Conservation (phyloP, 2,888 invertebrate genomes). For the Phytoseiulus persimilis region DNA sequence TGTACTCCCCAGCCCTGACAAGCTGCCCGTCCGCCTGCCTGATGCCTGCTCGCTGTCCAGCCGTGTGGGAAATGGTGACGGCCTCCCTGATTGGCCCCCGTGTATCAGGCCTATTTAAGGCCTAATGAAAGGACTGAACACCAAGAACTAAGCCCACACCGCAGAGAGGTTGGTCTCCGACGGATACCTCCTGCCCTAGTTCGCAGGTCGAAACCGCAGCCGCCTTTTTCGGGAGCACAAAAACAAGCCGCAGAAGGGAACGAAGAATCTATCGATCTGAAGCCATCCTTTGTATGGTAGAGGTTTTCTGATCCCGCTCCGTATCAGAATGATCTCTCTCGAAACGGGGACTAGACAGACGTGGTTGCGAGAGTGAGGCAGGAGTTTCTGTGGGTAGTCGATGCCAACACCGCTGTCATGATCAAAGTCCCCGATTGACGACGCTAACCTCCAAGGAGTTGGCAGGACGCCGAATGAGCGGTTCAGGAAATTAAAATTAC, state of each 20-base stretch:
- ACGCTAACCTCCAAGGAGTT: background rate
- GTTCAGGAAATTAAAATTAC: conserved; percentile 38
- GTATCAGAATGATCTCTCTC: background rate
- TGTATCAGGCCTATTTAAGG: conserved; percentile 36
- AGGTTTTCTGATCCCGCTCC: too few relatives aligned
- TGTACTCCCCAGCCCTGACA: background rate
- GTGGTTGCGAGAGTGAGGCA: too few relatives aligned
- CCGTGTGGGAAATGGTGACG: background rate
- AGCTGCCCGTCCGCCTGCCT: background rate
- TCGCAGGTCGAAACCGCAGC: background rate
- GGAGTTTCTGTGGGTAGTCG: background rate
- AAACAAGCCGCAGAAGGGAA: too few relatives aligned
- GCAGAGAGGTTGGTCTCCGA: background rate
- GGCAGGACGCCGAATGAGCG: conserved; percentile 8
- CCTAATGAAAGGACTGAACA: conserved; percentile 20
- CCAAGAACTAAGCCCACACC: conserved; percentile 6
- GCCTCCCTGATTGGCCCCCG: conserved; percentile 29
- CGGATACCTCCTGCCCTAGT: background rate
- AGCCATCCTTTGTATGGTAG: too few relatives aligned
- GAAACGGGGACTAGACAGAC: background rate
- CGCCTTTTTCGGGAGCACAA: background rate
- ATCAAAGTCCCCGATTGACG: background rate
- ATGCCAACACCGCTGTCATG: background rate
- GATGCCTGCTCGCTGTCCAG: background rate
- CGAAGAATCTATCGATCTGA: too few relatives aligned